Evolutionary conservation across 2,113 vertebrate genomes (phyloP), one percentile per base, ranked within the genome.

Genomic region (Phodopus roborovskii): DNA sequence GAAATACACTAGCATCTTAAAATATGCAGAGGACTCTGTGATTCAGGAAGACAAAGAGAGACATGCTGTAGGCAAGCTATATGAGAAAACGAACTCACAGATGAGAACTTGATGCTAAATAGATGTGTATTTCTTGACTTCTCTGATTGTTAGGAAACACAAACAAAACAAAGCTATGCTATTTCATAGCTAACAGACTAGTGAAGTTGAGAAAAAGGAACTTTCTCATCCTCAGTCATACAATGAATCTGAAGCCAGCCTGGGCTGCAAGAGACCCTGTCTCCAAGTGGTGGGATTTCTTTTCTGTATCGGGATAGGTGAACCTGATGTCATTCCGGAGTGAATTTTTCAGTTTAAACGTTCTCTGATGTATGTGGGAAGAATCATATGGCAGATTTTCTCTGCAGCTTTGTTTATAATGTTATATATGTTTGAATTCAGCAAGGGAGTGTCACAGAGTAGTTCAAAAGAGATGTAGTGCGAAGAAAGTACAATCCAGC

Each of bases 41-140:
- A 58, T 75, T 85, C 60, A 88, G 45, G 33, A 93, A 88, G 42
- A 45, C 88, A 95, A 95, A 53, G 82, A 75, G 17, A 91, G 86
- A 74, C 75, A 86, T 28, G 4, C 0, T 8, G 64, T 74, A 42
- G 87, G 56, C 30, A 96, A 83, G 96, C 88, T 91, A 83, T 50
- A 64, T 53, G 39, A 94, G 92, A 64, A 89, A 83, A 77, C 48
- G 92, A 92, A 92, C 88, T 88, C 7, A 87, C 11, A 83, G 62
- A 94, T 60, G 26, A 91, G 92, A 89, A 1, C 6, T 62, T 58
- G 87, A 62, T 86, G 16, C 53, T 30, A 89, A 95, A 58, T 75
- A 88, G 81, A 94, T 66, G 53, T 48, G 64, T 92, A 94, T 70
- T 87, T 64, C 26, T 62, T 39, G 42, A 53, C 88, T 84, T 68